Base-by-base conservation (phyloP, 2,797 vertebrate species). In the Trachurus trachurus region DNA sequence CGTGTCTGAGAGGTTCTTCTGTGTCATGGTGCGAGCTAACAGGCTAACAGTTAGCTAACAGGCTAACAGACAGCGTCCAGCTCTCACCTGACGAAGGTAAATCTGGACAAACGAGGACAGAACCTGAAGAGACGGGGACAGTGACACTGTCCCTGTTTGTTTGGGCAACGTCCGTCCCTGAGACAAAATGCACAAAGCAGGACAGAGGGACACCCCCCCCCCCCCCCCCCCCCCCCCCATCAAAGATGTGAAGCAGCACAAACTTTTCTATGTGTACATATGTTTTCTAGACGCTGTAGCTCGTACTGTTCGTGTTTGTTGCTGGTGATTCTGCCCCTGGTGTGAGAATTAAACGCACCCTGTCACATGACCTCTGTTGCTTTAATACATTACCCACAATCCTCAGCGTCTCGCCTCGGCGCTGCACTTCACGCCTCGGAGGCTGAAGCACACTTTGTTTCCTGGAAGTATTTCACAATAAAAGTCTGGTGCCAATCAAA, bases 211-310 rank as follows among this genome's bases (percentile, higher is more conserved):
- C 4, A 44, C 5, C n/a, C n/a, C n/a, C n/a, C n/a, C n/a, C n/a
- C n/a, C n/a, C n/a, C n/a, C 5, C 42, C 5, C 3, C 12, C 7
- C 39, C 31, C 2, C 22, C 4, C 1, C 1, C 11, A 47, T 0
- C 26, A 39, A 50, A 71, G 62, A 58, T 66, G n/a, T 31, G 34
- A 56, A 63, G 75, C 45, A 88, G 91, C 92, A 93, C 91, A 93
- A 90, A 0, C 31, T 90, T 93, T 92, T 92, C 52, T 92, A 91
- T 45, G 0, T 92, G 84, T 85, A 90, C 47, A 89, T n/a, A 89
- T 19, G 7, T 92, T 92, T 92, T 92, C 39, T 90, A 91, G 82
- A 76, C n/a, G 45, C 45, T 50, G 71, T 80, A 29, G 76, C 61
- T 82, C 1, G 64, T 89, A 37, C 21, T 42, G 68, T 81, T 71